Evolutionary conservation across 2,888 invertebrate genomes (phyloP), one percentile per base, ranked within the genome.

Genomic region (Ariolimax columbianus): DNA sequence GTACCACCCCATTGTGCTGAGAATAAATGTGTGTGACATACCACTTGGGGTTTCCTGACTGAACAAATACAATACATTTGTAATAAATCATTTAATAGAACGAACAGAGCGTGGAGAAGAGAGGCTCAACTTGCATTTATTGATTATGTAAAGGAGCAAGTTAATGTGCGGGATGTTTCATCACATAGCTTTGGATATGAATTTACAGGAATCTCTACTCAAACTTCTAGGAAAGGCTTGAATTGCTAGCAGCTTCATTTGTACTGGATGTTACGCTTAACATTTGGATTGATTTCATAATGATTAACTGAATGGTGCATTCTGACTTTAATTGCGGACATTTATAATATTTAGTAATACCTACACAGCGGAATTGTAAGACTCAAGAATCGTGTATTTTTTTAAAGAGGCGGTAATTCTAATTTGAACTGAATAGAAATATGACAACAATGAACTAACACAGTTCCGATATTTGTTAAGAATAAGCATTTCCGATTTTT

Each of bases 81-180:
- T 51, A 51, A 47, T 51, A 75, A 23, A 75, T 19, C 3, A 51
- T 17, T 75, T 19, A 51, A 51, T 19, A 33, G 19, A 14, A 19
- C 19, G 9, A 51, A 9, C 26, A 3, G n/a, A 63, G n/a, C 59
- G 6, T 73, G 9, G 23, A 26, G 26, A 75, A 19, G 47, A 33
- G 51, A 33, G 30, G 51, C 75, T 9, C 0, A 30, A 19, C 51
- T 19, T 33, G 17, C 33, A 30, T 26, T 75, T 47, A 75, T 75
- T 51, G 75, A 75, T 75, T 75, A 75, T 75, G 75, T 51, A 75
- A 75, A 51, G 4, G 51, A 75, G 51, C 51, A 75, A 75, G 73
- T 75, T 75, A 47, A 75, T 4, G 47, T 43, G 73, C 47, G 30
- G 73, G 47, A 75, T 75, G 47, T 75, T 47, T 75, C 33, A 75